A percentile compares a stretch with the other conserved stretches of the same genome.
Conservation (phyloP, 2,113 vertebrate genomes). For the Callocephalon fimbriatum region DNA sequence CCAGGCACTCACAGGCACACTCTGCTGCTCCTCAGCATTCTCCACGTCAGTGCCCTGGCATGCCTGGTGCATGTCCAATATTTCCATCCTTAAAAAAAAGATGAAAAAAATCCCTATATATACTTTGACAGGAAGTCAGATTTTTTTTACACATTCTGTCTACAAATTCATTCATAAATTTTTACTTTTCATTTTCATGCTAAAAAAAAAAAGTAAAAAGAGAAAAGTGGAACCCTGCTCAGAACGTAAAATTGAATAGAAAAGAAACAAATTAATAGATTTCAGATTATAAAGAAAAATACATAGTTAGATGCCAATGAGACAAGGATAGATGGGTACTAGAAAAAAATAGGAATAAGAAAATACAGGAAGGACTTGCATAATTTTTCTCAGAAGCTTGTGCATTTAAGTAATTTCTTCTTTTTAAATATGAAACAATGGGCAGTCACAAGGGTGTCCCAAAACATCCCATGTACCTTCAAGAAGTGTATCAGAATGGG, state of each 20-base stretch:
- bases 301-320: neutral
- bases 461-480: neutral
- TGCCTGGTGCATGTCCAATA: fast-evolving
- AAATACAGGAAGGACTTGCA: neutral
- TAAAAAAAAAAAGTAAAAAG: neutral
- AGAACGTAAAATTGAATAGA: neutral
- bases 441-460: neutral
- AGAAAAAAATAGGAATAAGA: neutral
- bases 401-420: neutral
- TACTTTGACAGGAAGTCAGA: neutral
- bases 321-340: neutral
- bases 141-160: neutral
- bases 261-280: neutral
- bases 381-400: neutral
- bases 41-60: fast-evolving
- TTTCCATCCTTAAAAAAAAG: neutral
- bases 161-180: neutral
- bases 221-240: neutral
- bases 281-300: neutral
- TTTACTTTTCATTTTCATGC: neutral
- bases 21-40: neutral
- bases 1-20: neutral
- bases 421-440: neutral
- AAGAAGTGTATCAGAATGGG: neutral
- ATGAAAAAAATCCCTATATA: fast-evolving